Conservation (phyloP, 2,797 vertebrate species). For the Neoniphon sammara region DNA sequence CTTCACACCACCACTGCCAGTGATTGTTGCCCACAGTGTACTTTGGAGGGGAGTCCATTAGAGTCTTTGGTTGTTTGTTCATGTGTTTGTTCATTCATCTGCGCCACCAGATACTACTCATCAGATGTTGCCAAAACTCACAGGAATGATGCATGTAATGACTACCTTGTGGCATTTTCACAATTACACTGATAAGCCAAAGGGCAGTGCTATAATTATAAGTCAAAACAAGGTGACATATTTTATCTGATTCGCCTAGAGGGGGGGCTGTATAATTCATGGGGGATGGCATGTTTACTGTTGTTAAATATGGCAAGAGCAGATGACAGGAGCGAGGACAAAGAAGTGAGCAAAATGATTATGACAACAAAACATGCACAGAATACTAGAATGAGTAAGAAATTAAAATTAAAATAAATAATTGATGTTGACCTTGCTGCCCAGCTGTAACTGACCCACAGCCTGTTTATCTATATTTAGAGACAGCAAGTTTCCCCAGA, state of each 20-base stretch:
- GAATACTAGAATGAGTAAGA: not conserved
- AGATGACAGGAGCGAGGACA: not conserved
- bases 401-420: not conserved
- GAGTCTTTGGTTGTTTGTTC: no score
- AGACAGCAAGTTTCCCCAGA: conserved; percentile 14
- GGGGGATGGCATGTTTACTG: no score
- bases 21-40: no score
- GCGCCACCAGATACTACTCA: no score
- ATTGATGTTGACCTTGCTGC: conserved; percentile 27
- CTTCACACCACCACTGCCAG: no score
- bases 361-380: not conserved
- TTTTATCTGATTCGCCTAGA: no score
- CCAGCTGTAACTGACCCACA: conserved; percentile 7
- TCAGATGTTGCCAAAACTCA: not conserved
- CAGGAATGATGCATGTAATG: no score
- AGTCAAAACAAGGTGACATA: not conserved
- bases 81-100: not conserved
- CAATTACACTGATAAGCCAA: not conserved
- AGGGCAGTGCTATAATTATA: not conserved
- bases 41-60: no score
- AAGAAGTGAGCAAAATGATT: not conserved
- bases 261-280: no score
- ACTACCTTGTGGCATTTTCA: not conserved
- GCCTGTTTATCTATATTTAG: conserved; percentile 35
- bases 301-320: not conserved